Percentiles rank a stretch among this genome's conserved stretches.
phyloP scores from a whole-genome alignment of 2,888 invertebrate genomes.

The Antitype chi region DNA sequence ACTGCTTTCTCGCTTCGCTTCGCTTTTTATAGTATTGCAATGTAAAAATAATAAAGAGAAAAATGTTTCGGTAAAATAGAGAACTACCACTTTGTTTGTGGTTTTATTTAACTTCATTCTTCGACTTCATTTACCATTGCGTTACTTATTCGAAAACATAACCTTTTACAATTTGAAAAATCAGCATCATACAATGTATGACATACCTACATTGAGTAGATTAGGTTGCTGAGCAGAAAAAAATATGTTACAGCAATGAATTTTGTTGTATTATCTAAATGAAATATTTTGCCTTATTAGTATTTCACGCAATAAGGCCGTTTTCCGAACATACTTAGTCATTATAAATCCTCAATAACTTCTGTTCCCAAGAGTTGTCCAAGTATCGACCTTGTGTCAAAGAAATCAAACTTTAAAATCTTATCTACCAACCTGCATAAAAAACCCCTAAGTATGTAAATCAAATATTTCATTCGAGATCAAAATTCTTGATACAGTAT shows the following conservation, averaged over 20 bases:
- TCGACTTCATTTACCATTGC: no score
- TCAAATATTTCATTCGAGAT: constrained; percentile 48
- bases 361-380: background rate
- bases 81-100: background rate
- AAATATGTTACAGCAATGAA: background rate
- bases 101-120: background rate
- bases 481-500: constrained; percentile 40
- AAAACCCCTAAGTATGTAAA: constrained; percentile 22
- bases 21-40: no score
- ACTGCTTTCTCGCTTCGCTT: background rate
- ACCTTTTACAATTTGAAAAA: background rate
- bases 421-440: background rate
- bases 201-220: no score
- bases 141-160: background rate
- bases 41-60: background rate
- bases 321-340: background rate
- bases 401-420: background rate
- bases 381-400: background rate
- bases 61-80: no score
- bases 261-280: background rate
- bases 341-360: background rate
- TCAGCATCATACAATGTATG: no score
- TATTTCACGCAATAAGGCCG: background rate
- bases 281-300: background rate
- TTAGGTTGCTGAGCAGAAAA: background rate